Evolutionary conservation across 2,113 vertebrate species (phyloP), one percentile per base, ranked within the genome.

Genomic region (Zeus faber): DNA sequence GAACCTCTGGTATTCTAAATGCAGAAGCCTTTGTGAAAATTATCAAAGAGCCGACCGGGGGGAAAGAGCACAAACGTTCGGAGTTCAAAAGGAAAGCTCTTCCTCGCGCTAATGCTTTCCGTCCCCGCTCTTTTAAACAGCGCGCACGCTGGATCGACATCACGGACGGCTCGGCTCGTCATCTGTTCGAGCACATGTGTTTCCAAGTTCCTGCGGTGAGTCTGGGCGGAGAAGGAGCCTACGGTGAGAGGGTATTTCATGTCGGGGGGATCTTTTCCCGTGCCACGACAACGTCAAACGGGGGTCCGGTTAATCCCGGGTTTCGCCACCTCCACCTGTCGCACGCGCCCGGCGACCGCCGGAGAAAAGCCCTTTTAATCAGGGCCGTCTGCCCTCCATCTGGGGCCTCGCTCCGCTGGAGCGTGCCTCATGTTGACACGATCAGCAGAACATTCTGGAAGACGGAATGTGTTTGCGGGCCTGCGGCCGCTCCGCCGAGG

Each of bases 401-500:
- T 16, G 22, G 18, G 41, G 16, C 45, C n/a, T 11, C 17, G 14
- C 37, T 14, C 37, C 14, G 44, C 31, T 33, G 31, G 31, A 33
- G 31, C 13, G 31, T 13, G 31, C 31, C 13, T 13, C 6, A 23
- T 53, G 26, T 11, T 14, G 39, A 62, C 14, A 24, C 23, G 21
- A 26, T 20, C 39, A 43, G 5, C 48, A 33, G 31, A 13, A 52
- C 47, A 63, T 16, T 33, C 39, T 45, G 8, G 31, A 2, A 33
- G 31, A 13, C 31, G 13, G 31, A 33, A 33, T 13, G 5, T 8
- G 31, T 77, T 75, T 65, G 65, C 50, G 68, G 48, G 55, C 77
- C 67, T 66, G 41, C 70, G 77, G 69, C 48, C 63, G 53, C 61
- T 78, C 44, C 74, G 72, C 65, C 52, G 75, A 83, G 80, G 79